These are phyloP conservation scores for Manis crassicaudata DNA, from an alignment of 2,797 vertebrate species.

Conservation along the genomic window DNA sequence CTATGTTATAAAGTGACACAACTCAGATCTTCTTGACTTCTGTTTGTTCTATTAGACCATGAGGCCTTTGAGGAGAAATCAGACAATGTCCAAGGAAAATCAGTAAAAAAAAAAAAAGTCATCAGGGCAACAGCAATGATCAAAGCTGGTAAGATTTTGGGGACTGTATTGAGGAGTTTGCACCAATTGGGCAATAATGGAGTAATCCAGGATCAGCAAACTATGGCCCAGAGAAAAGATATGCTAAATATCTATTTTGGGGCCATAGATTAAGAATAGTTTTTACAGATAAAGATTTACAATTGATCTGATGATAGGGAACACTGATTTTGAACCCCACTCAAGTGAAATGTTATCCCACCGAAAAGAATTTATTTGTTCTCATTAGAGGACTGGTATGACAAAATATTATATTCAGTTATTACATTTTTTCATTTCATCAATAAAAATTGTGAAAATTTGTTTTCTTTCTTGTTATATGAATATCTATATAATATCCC, in stretches of 20 bases:
- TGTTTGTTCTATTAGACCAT: not conserved
- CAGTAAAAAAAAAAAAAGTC: not conserved
- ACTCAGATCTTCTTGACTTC: not conserved
- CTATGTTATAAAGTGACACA: not conserved
- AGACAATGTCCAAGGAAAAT: not conserved
- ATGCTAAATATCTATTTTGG: not conserved
- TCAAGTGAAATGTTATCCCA: not conserved
- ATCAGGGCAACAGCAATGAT: not conserved
- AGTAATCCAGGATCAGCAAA: not conserved
- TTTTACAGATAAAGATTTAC: not conserved
- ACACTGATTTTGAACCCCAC: not conserved
- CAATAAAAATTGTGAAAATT: not conserved
- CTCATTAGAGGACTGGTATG: not conserved
- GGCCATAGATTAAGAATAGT: not conserved
- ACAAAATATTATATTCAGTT: not conserved
- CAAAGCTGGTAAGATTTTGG: not conserved
- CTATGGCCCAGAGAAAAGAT: not conserved
- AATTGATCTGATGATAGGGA: not conserved
- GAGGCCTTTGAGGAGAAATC: not conserved
- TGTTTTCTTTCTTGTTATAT: not conserved
- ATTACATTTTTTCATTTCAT: not conserved
- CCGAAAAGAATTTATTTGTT: conserved; percentile 16
- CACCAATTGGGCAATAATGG: not conserved
- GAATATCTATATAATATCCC: not conserved
- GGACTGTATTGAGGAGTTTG: not conserved